Percentiles rank a stretch among this genome's conserved stretches.
Evolutionary conservation across 2,113 vertebrate genomes (phyloP).

Genomic region (Odobenus rosmarus): DNA sequence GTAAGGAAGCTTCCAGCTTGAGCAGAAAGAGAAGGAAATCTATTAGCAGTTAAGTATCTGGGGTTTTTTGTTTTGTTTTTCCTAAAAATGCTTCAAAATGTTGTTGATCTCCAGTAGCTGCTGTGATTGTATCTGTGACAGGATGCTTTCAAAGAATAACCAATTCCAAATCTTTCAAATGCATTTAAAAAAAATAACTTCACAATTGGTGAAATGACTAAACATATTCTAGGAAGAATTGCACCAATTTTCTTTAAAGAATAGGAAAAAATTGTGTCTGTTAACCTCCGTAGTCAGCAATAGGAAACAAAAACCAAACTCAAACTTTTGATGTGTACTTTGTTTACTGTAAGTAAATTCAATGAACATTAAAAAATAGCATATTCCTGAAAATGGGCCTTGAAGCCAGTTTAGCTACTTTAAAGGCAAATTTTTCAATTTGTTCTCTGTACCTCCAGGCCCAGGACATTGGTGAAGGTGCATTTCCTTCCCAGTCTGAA

Average conservation of each 20-base stretch:
- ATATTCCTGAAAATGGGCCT: not conserved
- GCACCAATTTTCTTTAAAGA: not conserved
- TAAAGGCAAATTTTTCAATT: not conserved
- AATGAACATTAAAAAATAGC: not conserved
- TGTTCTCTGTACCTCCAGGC: not conserved
- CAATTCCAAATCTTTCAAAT: not conserved
- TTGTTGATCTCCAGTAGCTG: not conserved
- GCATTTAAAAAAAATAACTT: not conserved
- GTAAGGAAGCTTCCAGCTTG: not conserved
- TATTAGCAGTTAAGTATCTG: not conserved
- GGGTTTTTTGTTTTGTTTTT: not conserved
- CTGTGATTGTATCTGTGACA: not conserved
- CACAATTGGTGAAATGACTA: constrained; percentile 3
- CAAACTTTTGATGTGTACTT: not conserved
- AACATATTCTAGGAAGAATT: not conserved
- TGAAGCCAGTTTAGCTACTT: not conserved
- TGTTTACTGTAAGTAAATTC: not conserved
- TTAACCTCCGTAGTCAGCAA: not conserved
- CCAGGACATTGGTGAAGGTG: not conserved
- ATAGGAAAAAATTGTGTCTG: not conserved
- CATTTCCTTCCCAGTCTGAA: not conserved
- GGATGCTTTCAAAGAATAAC: constrained; percentile 19
- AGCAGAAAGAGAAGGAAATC: not conserved
- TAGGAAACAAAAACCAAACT: not conserved
- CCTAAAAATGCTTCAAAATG: not conserved